Base-by-base conservation (phyloP, 2,888 invertebrate genomes). In the Xestia xanthographa region DNA sequence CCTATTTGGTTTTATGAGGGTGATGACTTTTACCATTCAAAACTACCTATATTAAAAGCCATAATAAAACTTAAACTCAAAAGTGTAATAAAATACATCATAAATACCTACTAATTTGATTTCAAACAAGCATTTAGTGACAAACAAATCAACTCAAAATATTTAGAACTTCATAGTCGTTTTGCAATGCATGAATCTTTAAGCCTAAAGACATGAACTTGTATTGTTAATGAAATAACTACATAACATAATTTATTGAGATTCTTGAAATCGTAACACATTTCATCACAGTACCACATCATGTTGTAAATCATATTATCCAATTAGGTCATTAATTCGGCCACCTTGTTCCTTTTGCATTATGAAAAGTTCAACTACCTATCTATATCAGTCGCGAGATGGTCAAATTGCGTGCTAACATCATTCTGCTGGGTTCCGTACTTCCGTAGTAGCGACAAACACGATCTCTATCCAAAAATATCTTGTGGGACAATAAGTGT, bases 1-100 rank as follows among this genome's bases (percentile, higher is more conserved):
- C 8, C 17, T 38, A 22, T 43, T 22, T 43, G 2, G 17, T 66
- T 63, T 66, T 41, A 71, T 50, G 60, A 65, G 79, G 76, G 60
- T 43, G 43, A 48, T 65, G 71, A 68, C 76, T 68, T 70, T 60
- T 74, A 60, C 29, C 66, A 66, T 77, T 72, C 53, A 6, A 43
- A 65, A 56, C 26, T 17, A 43, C 3, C 26, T 17, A 43, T 1
- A 4, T 17, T 56, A 26, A 1, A 26, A 56, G 26, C 14, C 14
- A 14, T 26, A 14, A 26, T 56, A 56, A 56, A 26, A 29, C 56
- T 14, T 14, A 2, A n/a, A 53, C 12, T 53, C 53, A 53, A n/a
- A 53, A 53, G 11, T 53, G 12, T n/a, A 14, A 56, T 26, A 26
- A 56, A 26, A 26, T 6, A 26, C 14, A 26, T 26, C 26, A 1